These are phyloP conservation scores for Dendrolimus pini DNA, from an alignment of 2,888 invertebrate species.

Conservation along the genomic window DNA sequence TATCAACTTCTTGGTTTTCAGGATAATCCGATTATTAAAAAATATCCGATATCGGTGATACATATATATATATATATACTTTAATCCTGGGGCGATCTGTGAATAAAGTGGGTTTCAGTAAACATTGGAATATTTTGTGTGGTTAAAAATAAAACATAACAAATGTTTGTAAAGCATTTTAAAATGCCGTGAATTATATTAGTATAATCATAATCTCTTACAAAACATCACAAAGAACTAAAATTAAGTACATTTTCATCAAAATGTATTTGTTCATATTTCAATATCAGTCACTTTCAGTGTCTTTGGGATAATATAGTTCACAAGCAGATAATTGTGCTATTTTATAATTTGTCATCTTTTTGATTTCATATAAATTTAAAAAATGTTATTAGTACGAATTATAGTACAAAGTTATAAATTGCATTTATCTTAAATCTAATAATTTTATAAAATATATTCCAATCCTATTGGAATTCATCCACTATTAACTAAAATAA, in stretches of 20 bases:
- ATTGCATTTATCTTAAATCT: slow-evolving; percentile 10
- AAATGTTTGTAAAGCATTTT: slow-evolving; percentile 15
- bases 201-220: slow-evolving; percentile 13
- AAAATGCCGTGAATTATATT: slow-evolving; percentile 23
- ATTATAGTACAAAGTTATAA: slow-evolving; percentile 3
- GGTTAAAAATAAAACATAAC: slow-evolving; percentile 5
- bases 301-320: slow-evolving; percentile 9
- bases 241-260: slow-evolving; percentile 1
- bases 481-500: slow-evolving; percentile 26
- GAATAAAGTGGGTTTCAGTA: too few species aligned
- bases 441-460: slow-evolving; percentile 10
- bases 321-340: neutral
- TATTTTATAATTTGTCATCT: neutral
- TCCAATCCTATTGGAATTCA: slow-evolving; percentile 23
- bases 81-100: too few species aligned
- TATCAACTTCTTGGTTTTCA: too few species aligned
- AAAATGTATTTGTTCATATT: neutral
- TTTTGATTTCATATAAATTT: neutral
- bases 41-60: too few species aligned
- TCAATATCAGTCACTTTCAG: slow-evolving; percentile 14
- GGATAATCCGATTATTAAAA: too few species aligned
- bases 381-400: neutral
- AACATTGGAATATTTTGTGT: too few species aligned
- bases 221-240: slow-evolving; percentile 26
- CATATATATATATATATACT: too few species aligned